A percentile compares a stretch with the other conserved stretches of the same genome.
Evolutionary conservation across 2,113 vertebrate genomes (phyloP).

Genomic region (Oplegnathus fasciatus): DNA sequence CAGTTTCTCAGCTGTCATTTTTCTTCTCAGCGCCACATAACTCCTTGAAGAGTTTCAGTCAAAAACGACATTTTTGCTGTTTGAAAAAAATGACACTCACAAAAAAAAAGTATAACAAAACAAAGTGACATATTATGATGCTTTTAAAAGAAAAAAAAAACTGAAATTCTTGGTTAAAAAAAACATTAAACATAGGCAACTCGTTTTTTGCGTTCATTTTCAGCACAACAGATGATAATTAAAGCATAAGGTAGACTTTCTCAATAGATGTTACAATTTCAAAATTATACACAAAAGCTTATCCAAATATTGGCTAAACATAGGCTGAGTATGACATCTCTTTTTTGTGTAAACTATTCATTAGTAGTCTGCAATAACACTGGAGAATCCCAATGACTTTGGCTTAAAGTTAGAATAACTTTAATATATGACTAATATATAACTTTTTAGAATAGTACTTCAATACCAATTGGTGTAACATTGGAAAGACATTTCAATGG

Average conservation of each 20-base stretch:
- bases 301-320: conserved; percentile 37
- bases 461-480: conserved; percentile 12
- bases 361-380: conserved; percentile 48
- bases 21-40: not conserved
- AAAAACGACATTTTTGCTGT: conserved; percentile 4
- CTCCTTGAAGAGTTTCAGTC: conserved; percentile 49
- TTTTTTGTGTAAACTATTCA: conserved; percentile 42
- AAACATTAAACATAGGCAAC: conserved; percentile 34
- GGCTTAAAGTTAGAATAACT: conserved; percentile 36
- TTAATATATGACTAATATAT: not conserved
- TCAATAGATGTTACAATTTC: not conserved
- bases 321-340: conserved; percentile 36
- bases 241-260: conserved; percentile 12
- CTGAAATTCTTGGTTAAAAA: conserved; percentile 5
- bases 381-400: conserved; percentile 35
- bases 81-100: not conserved
- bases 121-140: not conserved
- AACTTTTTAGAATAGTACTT: not conserved
- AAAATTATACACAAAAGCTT: conserved; percentile 16
- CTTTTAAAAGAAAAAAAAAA: conserved; percentile 12
- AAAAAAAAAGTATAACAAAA: not conserved
- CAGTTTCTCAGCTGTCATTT: conserved; percentile 6
- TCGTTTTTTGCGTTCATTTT: conserved; percentile 16
- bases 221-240: conserved; percentile 11
- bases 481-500: conserved; percentile 19